phyloP scores from a whole-genome alignment of 2,888 invertebrate genomes.

The Thysanoteuthis rhombus region DNA sequence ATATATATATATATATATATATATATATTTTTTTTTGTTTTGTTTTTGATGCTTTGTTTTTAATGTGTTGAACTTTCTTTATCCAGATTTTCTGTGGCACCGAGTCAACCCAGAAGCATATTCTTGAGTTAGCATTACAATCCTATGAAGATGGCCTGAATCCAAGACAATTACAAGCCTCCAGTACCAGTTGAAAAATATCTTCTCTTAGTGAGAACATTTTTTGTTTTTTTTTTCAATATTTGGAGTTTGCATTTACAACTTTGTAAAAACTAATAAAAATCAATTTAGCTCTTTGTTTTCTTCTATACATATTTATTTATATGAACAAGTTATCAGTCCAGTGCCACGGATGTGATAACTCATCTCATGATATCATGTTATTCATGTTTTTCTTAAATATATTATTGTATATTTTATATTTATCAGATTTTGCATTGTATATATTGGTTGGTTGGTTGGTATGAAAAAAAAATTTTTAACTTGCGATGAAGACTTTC shows the following conservation, averaged over 20 bases:
- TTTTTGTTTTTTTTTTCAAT: too few species aligned
- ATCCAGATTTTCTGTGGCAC: conserved; percentile 36
- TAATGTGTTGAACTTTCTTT: conserved; percentile 30
- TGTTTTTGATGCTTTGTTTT: not conserved
- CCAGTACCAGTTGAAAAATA: not conserved
- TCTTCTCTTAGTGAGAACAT: not conserved
- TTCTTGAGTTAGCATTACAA: conserved; percentile 39
- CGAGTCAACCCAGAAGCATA: conserved; percentile 35
- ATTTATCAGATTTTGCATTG: too few species aligned
- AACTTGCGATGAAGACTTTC: too few species aligned
- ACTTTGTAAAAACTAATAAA: not conserved
- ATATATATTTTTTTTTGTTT: not conserved
- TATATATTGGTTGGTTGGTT: too few species aligned
- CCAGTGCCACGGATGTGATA: too few species aligned
- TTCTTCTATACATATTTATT: not conserved
- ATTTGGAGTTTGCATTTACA: not conserved
- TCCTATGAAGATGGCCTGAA: conserved; percentile 35
- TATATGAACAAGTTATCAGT: too few species aligned
- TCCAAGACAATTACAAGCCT: not conserved
- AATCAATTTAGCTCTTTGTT: not conserved
- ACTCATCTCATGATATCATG: too few species aligned
- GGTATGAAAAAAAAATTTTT: too few species aligned
- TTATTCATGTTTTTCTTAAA: too few species aligned
- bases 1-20: not conserved
- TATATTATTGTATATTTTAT: too few species aligned